Conservation (phyloP, 2,888 invertebrate species). For the Lamellibrachia columna region DNA sequence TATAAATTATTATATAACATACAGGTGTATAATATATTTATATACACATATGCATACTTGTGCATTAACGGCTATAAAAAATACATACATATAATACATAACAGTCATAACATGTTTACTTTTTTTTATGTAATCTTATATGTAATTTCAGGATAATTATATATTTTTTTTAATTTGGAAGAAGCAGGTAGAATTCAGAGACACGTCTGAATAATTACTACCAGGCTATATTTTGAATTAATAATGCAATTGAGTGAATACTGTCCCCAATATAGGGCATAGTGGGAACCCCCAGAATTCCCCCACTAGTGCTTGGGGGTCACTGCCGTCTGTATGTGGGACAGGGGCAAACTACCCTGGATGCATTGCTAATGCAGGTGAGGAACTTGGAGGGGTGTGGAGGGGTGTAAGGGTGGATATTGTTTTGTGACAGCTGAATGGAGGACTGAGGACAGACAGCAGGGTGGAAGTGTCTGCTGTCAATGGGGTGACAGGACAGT, state of each 20-base stretch:
- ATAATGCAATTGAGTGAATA: neutral
- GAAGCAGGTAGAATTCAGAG: neutral
- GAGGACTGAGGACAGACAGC: neutral
- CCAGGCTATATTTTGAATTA: neutral
- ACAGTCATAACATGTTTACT: no score
- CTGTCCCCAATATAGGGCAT: neutral
- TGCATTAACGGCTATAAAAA: no score
- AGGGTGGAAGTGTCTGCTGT: neutral
- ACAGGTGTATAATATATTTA: no score
- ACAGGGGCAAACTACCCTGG: neutral
- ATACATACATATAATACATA: no score
- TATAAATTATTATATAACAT: no score
- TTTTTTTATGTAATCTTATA: no score
- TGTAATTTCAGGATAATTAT: neutral
- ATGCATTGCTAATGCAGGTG: neutral
- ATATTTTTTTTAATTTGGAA: neutral
- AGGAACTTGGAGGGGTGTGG: neutral
- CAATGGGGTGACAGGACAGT: neutral
- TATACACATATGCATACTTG: no score
- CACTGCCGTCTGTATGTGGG: neutral
- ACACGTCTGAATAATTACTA: neutral
- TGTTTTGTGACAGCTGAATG: neutral
- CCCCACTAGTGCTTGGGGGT: neutral
- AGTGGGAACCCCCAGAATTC: neutral
- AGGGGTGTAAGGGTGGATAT: neutral